A percentile compares a stretch with the other conserved stretches of the same genome.
Conservation (phyloP, 2,797 vertebrate genomes). For the Otus scops region DNA sequence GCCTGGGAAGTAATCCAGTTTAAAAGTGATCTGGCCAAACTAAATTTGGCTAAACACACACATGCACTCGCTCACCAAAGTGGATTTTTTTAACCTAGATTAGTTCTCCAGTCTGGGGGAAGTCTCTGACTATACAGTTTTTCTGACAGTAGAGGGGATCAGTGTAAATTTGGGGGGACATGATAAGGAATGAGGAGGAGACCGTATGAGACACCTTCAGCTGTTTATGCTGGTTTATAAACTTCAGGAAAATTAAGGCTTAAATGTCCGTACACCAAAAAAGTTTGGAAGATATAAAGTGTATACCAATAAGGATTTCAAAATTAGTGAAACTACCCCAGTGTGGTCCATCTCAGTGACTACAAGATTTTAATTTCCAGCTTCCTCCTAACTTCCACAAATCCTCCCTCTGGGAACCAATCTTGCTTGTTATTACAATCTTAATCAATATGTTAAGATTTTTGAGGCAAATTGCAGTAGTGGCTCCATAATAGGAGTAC, state of each 20-base stretch:
- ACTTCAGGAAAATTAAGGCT: neutral
- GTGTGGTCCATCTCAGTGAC: accelerated
- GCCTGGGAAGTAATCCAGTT: neutral
- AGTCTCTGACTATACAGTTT: neutral
- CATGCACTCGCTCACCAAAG: accelerated
- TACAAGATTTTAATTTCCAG: neutral
- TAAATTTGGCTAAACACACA: neutral
- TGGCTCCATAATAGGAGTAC: neutral
- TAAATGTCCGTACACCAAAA: neutral
- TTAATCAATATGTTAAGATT: neutral
- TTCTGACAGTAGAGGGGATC: neutral
- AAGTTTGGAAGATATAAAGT: neutral
- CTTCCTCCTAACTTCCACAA: neutral
- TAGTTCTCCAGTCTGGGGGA: neutral
- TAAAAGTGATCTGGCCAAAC: neutral
- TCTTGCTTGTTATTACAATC: neutral
- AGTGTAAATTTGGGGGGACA: neutral
- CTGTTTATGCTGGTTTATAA: neutral
- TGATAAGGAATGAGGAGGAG: neutral
- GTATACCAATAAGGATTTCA: neutral
- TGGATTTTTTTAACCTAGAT: neutral
- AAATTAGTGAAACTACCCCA: neutral
- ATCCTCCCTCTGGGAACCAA: neutral
- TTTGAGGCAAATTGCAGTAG: neutral
- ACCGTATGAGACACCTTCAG: neutral